A percentile compares a stretch with the other conserved stretches of the same genome.
These are phyloP conservation scores for Alces alces DNA, from an alignment of 2,113 vertebrate genomes.

Conservation along the genomic window DNA sequence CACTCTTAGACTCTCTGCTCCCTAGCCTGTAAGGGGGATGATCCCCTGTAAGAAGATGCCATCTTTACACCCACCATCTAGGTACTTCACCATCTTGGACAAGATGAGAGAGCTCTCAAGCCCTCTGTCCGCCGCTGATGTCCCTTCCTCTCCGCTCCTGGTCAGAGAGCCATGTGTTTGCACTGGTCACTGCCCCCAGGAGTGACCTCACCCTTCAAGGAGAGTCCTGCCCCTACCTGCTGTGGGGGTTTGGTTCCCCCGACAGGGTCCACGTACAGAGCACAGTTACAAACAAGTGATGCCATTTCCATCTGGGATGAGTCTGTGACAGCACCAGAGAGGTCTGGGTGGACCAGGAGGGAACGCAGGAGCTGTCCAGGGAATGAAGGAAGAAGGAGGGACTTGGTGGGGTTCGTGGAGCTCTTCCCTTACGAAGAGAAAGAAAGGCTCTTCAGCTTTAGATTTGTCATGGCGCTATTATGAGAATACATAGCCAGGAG, in stretches of 20 bases:
- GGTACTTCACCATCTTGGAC: neutral
- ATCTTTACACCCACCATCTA: rapidly evolving
- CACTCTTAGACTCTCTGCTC: neutral
- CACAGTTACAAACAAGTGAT: neutral
- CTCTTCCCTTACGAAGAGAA: rapidly evolving
- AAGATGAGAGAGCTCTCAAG: neutral
- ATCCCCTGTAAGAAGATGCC: rapidly evolving
- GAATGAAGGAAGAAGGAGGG: neutral
- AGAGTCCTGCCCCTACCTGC: neutral
- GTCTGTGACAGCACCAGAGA: neutral
- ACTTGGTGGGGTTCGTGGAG: rapidly evolving
- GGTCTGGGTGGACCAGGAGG: neutral
- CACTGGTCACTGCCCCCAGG: neutral
- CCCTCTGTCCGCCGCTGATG: neutral
- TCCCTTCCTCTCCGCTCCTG: neutral
- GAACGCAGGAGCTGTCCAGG: neutral
- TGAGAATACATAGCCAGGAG: neutral
- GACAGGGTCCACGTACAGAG: rapidly evolving
- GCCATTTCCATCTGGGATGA: neutral
- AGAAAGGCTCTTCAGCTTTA: neutral
- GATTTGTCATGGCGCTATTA: neutral
- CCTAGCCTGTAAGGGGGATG: neutral
- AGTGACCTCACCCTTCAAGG: neutral
- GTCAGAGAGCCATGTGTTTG: neutral
- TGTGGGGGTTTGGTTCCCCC: rapidly evolving